A percentile compares a stretch with the other conserved stretches of the same genome.
Conservation (phyloP, 2,797 vertebrate species). For the Arnoldichthys spilopterus region DNA sequence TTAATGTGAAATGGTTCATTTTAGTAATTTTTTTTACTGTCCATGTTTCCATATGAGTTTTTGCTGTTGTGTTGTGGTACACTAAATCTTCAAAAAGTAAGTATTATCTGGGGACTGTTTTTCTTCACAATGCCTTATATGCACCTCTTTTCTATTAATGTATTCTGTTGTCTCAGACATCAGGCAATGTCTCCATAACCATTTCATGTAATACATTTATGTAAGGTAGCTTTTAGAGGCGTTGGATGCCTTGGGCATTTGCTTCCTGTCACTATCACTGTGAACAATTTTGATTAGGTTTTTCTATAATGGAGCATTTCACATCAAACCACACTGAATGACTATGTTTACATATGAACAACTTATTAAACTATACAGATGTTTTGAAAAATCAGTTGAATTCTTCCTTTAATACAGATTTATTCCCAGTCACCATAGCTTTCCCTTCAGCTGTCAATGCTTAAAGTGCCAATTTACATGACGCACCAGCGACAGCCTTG, state of each 20-base stretch:
- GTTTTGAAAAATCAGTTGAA: background rate
- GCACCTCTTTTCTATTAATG: too few species aligned
- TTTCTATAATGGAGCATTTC: background rate
- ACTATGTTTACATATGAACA: background rate
- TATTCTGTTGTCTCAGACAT: too few species aligned
- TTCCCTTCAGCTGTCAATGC: background rate
- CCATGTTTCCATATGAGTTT: too few species aligned
- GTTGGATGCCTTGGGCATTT: background rate
- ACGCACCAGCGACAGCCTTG: background rate
- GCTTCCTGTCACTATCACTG: background rate
- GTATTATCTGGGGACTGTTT: too few species aligned
- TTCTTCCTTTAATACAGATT: background rate
- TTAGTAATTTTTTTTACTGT: too few species aligned
- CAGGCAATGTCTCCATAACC: too few species aligned
- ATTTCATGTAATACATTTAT: background rate
- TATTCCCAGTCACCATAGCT: background rate
- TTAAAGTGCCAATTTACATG: conserved; percentile 23
- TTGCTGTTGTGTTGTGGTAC: too few species aligned
- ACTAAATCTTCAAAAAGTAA: too few species aligned
- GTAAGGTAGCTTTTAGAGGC: background rate
- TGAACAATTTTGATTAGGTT: background rate
- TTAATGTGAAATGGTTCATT: too few species aligned
- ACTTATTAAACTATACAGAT: background rate
- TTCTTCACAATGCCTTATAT: too few species aligned
- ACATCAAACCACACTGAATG: background rate